These are phyloP conservation scores for Meteorus cinctellus DNA, from an alignment of 2,888 invertebrate species.

Conservation along the genomic window DNA sequence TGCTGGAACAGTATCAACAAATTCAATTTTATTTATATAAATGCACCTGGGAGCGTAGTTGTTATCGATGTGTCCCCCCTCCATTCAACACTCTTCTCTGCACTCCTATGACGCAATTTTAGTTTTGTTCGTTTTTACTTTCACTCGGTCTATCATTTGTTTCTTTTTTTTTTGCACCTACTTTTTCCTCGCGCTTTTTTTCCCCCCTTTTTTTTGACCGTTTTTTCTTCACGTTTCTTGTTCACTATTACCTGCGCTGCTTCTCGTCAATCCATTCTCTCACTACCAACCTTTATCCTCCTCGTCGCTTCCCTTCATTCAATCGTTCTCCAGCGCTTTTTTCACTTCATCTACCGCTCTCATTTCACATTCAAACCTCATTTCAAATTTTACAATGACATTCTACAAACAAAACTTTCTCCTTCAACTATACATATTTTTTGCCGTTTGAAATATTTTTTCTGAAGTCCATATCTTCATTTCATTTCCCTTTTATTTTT, in stretches of 20 bases:
- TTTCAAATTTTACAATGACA: constrained; percentile 6
- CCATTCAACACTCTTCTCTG: background rate
- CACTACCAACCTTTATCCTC: background rate
- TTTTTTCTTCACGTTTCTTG: constrained; percentile 35
- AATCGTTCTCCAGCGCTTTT: constrained; percentile 23
- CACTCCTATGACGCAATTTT: constrained; percentile 12
- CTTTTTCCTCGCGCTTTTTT: background rate
- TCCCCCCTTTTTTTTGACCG: constrained; percentile 10
- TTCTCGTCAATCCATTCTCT: constrained; percentile 12
- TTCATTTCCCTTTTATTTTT: background rate
- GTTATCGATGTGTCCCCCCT: constrained; percentile 14
- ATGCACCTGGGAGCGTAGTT: background rate
- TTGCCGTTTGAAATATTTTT: background rate
- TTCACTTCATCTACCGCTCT: constrained; percentile 1
- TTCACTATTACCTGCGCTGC: constrained; percentile 38
- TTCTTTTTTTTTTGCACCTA: constrained; percentile 35
- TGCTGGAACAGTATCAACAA: too few relatives aligned
- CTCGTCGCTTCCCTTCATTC: constrained; percentile 5
- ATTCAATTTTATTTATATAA: too few relatives aligned
- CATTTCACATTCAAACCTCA: constrained; percentile 1
- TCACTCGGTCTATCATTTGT: background rate
- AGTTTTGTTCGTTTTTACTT: background rate
- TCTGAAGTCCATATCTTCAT: background rate
- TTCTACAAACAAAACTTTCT: constrained; percentile 22
- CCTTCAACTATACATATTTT: background rate